Base-by-base conservation (phyloP, 64 coral and sea anemone genomes). In the Porites lutea region DNA sequence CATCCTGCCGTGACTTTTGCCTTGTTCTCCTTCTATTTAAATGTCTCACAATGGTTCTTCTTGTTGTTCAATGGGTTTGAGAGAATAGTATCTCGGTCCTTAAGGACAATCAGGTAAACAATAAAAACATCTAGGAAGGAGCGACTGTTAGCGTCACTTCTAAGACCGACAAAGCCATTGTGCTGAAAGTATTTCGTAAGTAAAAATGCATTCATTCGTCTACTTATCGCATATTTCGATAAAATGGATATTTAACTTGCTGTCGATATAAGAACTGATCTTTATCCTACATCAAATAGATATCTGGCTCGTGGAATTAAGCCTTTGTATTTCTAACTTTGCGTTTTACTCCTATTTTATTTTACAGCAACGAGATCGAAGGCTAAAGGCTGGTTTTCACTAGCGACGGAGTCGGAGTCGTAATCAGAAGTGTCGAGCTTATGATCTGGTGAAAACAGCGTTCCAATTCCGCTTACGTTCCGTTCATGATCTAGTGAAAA, bases 361-460 rank as follows among this genome's bases (percentile, higher is more conserved):
- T 23, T 87, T 73, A 87, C 85, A 87, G 85, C 85, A 87, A 74
- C 85, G 74, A 87, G 85, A 59, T 72, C 67, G 13, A 87, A 87
- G 45, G 85, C n/a, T n/a, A n/a, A n/a, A n/a, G n/a, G n/a, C n/a
- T n/a, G n/a, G n/a, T n/a, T n/a, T n/a, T n/a, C n/a, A n/a, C n/a
- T n/a, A n/a, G n/a, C n/a, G n/a, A n/a, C n/a, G n/a, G n/a, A n/a
- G n/a, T n/a, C n/a, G n/a, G n/a, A n/a, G n/a, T n/a, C n/a, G n/a
- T n/a, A n/a, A n/a, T n/a, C n/a, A n/a, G n/a, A n/a, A n/a, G n/a
- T n/a, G n/a, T n/a, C n/a, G n/a, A n/a, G n/a, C n/a, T n/a, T n/a
- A n/a, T n/a, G n/a, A n/a, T n/a, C n/a, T n/a, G n/a, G n/a, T n/a
- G n/a, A n/a, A n/a, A n/a, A n/a, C n/a, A n/a, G n/a, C n/a, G n/a